Conservation (phyloP, 2,888 invertebrate species). For the Exocentrus adspersus region DNA sequence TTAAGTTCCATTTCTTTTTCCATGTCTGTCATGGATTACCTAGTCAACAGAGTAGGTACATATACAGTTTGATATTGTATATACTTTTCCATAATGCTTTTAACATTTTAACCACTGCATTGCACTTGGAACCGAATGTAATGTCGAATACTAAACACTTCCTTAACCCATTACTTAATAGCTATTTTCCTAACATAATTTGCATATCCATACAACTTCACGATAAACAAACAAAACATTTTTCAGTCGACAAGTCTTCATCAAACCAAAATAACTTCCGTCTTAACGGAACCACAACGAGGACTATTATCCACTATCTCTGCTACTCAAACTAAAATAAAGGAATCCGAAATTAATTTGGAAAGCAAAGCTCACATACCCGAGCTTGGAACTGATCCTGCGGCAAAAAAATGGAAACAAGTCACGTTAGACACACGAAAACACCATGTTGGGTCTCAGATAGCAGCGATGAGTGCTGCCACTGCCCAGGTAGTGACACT, state of each 20-base stretch:
- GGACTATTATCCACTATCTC: slow-evolving; percentile 92
- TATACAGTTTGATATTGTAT: slow-evolving; percentile 46
- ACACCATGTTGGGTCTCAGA: slow-evolving; percentile 95
- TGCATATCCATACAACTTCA: no score
- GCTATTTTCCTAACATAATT: no score
- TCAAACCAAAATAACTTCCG: slow-evolving; percentile 85
- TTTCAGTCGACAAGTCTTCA: slow-evolving; percentile 66
- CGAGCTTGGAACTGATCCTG: slow-evolving; percentile 83
- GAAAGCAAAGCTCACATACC: slow-evolving; percentile 70
- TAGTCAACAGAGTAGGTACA: slow-evolving; percentile 63
- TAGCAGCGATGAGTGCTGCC: slow-evolving; percentile 99
- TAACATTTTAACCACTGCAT: no score
- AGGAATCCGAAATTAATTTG: slow-evolving; percentile 81
- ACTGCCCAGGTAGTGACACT: slow-evolving; percentile 81
- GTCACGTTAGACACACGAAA: slow-evolving; percentile 93
- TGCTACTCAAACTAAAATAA: slow-evolving; percentile 87
- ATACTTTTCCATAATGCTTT: slow-evolving; percentile 36
- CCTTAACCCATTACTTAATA: no score
- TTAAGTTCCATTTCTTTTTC: slow-evolving; percentile 45
- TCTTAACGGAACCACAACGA: slow-evolving; percentile 90
- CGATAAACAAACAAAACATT: no score
- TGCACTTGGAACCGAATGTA: no score
- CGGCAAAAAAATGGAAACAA: slow-evolving; percentile 93
- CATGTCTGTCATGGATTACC: slow-evolving; percentile 58
- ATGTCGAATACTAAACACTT: no score